These are phyloP conservation scores for Xenentodon cancila DNA, from an alignment of 2,797 vertebrate species.

Conservation along the genomic window DNA sequence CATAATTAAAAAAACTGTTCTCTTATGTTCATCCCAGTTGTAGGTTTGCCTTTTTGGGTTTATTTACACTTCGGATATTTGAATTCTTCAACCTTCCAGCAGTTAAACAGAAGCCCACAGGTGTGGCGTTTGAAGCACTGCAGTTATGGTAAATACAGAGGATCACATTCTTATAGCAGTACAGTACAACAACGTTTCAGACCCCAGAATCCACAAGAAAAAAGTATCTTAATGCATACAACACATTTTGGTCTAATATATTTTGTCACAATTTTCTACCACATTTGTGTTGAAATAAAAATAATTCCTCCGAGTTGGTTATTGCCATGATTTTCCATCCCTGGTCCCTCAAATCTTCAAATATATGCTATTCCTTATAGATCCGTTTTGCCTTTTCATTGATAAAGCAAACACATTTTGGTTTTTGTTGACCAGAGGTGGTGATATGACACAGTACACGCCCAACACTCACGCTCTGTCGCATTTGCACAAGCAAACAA, in stretches of 20 bases:
- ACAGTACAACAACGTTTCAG: slow-evolving; percentile 39
- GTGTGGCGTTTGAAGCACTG: slow-evolving; percentile 29
- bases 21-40: no score
- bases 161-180: slow-evolving; percentile 38
- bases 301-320: slow-evolving; percentile 48
- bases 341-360: slow-evolving; percentile 46
- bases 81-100: slow-evolving; percentile 7
- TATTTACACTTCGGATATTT: no score
- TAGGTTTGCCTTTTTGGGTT: no score
- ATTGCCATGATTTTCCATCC: slow-evolving; percentile 48
- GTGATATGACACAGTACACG: slow-evolving; percentile 57
- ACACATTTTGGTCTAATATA: slow-evolving; percentile 37
- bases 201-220: slow-evolving; percentile 36
- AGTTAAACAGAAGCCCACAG: slow-evolving; percentile 34
- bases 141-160: slow-evolving; percentile 44
- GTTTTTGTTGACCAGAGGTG: slow-evolving; percentile 64
- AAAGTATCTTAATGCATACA: slow-evolving; percentile 1
- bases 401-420: slow-evolving; percentile 52
- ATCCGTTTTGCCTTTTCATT: slow-evolving; percentile 26
- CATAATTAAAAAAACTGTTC: no score
- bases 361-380: slow-evolving; percentile 36
- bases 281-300: slow-evolving; percentile 40
- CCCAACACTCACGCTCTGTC: slow-evolving; percentile 53
- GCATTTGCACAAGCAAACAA: slow-evolving; percentile 65
- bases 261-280: slow-evolving; percentile 27